Base-by-base conservation (phyloP, 2,113 vertebrate species). In the Amphilophus citrinellus region DNA sequence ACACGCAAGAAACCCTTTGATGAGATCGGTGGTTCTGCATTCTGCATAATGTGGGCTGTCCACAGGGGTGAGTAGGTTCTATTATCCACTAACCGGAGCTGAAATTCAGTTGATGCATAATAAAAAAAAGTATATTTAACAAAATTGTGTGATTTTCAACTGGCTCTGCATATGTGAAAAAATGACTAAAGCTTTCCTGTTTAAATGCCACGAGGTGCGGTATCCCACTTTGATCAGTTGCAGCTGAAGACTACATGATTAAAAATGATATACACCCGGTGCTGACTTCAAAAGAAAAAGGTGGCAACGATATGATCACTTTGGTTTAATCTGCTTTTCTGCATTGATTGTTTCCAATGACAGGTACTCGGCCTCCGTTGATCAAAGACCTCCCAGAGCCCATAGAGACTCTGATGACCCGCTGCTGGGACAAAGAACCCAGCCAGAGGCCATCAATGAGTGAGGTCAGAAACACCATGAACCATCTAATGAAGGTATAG, bases 11-110 rank as follows among this genome's bases (percentile, higher is more conserved):
- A 99, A 95, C 98, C 98, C 77, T 99, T 99, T 85, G 98, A 99
- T 93, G 98, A 99, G 94, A 98, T 99, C 53, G 98, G 98, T 65
- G 98, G 98, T 85, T 98, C 97, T 13, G 98, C 98, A 66, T 99
- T 99, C 92, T 97, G 98, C 80, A 99, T 99, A 90, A 99, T 99
- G 98, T 99, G 98, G 98, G 98, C 98, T 37, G 98, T 99, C 92
- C 98, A 99, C 90, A 98, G 98, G 78, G 98, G 98, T 99, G 76
- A 85, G 89, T 44, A 4, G 56, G 35, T 9, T 39, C 56, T 30
- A 27, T 68, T 39, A 39, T 44, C 3, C 42, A 44, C 42, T 13
- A 44, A 44, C 78, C 15, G 59, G 22, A 50, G 5, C 47, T 50
- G 17, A 17, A 50, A 6, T 50, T 15, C 15, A 6, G 10, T 13